Evolutionary conservation across 2,113 vertebrate genomes (phyloP).

Genomic region (Misgurnus mizolepis): DNA sequence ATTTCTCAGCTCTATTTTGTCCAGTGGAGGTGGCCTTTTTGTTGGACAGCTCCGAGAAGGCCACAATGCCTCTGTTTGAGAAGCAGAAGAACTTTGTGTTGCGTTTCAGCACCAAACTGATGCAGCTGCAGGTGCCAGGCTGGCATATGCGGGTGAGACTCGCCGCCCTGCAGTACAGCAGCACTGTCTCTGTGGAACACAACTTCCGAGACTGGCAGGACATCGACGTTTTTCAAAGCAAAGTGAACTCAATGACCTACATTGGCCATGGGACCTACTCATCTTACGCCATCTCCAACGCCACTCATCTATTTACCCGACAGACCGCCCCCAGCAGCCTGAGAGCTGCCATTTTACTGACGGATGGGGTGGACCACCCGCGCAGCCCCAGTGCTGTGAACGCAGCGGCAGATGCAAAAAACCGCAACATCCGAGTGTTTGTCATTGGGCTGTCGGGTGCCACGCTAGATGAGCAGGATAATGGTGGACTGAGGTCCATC

Average conservation of each 20-base stretch:
- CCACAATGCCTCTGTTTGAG: constrained; percentile 75
- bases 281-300: constrained; percentile 83
- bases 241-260: constrained; percentile 72
- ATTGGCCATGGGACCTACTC: constrained; percentile 86
- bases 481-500: constrained; percentile 73
- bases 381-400: constrained; percentile 77
- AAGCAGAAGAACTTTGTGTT: constrained; percentile 80
- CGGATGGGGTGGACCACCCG: constrained; percentile 84
- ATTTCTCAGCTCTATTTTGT: constrained; percentile 73
- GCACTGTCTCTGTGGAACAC: constrained; percentile 79
- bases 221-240: constrained; percentile 79
- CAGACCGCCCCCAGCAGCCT: constrained; percentile 73
- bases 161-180: constrained; percentile 87
- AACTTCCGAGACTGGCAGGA: constrained; percentile 84
- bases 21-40: constrained; percentile 83
- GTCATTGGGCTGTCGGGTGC: constrained; percentile 73
- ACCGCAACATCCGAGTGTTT: constrained; percentile 79
- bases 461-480: constrained; percentile 60
- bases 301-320: constrained; percentile 78
- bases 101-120: constrained; percentile 73
- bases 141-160: constrained; percentile 75
- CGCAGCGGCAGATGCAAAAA: constrained; percentile 77
- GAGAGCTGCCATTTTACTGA: constrained; percentile 82
- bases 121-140: constrained; percentile 66
- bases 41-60: constrained; percentile 88